Evolutionary conservation across 2,797 vertebrate genomes (phyloP).

Genomic region (Synaphobranchus kaupii): DNA sequence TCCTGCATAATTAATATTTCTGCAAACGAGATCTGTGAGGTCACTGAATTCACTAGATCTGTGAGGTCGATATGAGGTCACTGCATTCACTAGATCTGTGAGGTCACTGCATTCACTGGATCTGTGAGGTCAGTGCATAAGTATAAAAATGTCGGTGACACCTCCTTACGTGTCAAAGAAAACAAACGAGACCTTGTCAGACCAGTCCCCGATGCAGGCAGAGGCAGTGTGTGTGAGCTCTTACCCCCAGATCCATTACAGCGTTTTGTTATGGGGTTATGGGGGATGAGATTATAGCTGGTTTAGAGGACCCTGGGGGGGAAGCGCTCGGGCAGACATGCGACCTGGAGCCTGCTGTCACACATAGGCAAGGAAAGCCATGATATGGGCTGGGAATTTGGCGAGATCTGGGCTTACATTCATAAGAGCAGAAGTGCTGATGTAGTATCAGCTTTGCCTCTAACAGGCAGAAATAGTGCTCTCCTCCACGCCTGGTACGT

Average conservation of each 20-base stretch:
- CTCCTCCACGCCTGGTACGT: neutral
- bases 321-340: conserved; percentile 39
- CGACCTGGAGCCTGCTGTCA: conserved; percentile 48
- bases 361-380: neutral
- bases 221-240: neutral
- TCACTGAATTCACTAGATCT: neutral
- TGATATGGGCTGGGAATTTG: neutral
- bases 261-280: neutral
- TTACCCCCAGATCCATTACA: neutral
- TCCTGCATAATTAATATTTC: neutral
- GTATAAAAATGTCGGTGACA: neutral
- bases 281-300: neutral
- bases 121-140: neutral
- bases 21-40: neutral
- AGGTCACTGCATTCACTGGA: neutral
- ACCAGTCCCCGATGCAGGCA: neutral
- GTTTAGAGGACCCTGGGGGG: no score
- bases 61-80: neutral
- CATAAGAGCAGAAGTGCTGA: neutral
- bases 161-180: neutral
- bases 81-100: neutral
- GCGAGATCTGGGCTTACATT: no score
- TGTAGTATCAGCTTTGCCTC: neutral
- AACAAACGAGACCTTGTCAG: conserved; percentile 20
- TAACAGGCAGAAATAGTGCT: no score